Conservation (phyloP, 1,140 invertebrate species). For the Drosophila ambigua region DNA sequence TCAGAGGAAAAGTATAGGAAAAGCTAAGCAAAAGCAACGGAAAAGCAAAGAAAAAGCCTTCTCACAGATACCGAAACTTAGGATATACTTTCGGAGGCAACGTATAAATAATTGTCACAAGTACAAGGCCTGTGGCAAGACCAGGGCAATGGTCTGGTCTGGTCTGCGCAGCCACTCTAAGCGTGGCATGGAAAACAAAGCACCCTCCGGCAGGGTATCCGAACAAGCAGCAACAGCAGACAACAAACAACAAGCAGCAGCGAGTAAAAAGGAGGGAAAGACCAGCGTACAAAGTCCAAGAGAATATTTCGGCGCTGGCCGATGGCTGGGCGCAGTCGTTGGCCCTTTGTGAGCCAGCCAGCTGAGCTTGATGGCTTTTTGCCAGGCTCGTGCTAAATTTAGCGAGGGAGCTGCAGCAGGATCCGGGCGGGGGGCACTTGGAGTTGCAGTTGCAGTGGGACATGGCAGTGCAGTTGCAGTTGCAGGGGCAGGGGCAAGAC, state of each 20-base stretch:
- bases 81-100: too few relatives aligned
- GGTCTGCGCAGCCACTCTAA: too few relatives aligned
- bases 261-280: too few relatives aligned
- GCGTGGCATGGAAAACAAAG: too few relatives aligned
- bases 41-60: too few relatives aligned
- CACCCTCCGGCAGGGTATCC: not conserved
- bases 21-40: too few relatives aligned
- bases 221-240: not conserved
- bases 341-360: slow-evolving; percentile 43
- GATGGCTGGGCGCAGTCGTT: slow-evolving; percentile 6
- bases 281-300: slow-evolving; percentile 58
- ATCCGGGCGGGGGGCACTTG: not conserved
- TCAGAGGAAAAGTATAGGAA: too few relatives aligned
- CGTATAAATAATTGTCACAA: too few relatives aligned
- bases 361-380: slow-evolving; percentile 31
- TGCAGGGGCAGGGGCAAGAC: slow-evolving; percentile 1
- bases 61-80: too few relatives aligned
- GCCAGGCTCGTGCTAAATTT: slow-evolving; percentile 69
- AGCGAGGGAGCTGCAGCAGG: slow-evolving; percentile 33
- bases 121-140: too few relatives aligned
- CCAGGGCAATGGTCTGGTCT: too few relatives aligned
- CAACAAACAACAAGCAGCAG: not conserved
- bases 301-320: slow-evolving; percentile 35
- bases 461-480: not conserved
- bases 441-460: too few relatives aligned